Conservation (phyloP, 2,797 vertebrate genomes). For the Brotula barbata region DNA sequence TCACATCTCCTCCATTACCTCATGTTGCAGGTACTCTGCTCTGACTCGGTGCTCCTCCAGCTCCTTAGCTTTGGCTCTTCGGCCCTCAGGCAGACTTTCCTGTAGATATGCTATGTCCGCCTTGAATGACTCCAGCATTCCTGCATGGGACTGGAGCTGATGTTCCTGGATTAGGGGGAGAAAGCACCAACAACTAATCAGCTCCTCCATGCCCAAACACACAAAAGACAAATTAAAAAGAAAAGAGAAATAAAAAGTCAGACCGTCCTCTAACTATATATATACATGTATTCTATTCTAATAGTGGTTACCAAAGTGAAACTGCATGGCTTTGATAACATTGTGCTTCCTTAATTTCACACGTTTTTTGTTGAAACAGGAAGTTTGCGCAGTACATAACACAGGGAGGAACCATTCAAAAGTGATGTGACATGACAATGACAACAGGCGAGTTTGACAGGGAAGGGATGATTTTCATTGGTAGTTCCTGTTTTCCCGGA, state of each 20-base stretch:
- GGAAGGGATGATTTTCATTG: neutral
- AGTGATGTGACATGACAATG: neutral
- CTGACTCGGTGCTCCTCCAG: slow-evolving; percentile 83
- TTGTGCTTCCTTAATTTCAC: neutral
- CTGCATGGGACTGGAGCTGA: slow-evolving; percentile 83
- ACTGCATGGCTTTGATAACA: neutral
- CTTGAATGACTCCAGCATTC: slow-evolving; percentile 83
- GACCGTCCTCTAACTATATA: too few relatives aligned
- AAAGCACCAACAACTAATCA: neutral
- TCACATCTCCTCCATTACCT: slow-evolving; percentile 68
- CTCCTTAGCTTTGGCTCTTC: slow-evolving; percentile 78
- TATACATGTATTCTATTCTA: too few relatives aligned
- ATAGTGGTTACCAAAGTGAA: too few relatives aligned
- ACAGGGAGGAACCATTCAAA: neutral
- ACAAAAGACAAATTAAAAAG: too few relatives aligned
- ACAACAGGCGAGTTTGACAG: neutral
- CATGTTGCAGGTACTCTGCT: slow-evolving; percentile 86
- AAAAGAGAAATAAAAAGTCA: too few relatives aligned
- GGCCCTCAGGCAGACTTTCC: slow-evolving; percentile 73
- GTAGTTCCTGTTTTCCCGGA: neutral
- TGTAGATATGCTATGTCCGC: slow-evolving; percentile 80
- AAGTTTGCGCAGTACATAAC: neutral
- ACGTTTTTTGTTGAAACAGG: neutral
- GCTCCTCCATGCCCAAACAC: neutral
- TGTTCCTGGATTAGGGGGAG: slow-evolving; percentile 75